Evolutionary conservation across 2,888 invertebrate species (phyloP), one percentile per base, ranked within the genome.

Genomic region (Nemapogon koenigi): DNA sequence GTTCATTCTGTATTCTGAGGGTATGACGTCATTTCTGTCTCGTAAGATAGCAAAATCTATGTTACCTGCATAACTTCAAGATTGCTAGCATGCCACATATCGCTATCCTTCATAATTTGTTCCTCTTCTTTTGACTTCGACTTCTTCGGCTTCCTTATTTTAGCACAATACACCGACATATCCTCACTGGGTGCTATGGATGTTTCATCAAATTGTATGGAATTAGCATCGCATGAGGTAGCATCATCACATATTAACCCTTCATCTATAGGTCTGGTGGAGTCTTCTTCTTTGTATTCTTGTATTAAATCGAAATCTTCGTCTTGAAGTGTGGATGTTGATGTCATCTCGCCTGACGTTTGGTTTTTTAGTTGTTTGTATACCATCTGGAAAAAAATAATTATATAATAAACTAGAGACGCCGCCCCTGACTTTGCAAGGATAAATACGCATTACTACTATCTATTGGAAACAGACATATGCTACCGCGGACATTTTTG

Each of bases 81-180:
- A 35, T 76, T 65, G 38, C 62, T 71, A 0, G 75, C 71, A 26
- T 57, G 55, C 76, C 76, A 78, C 76, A 78, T 78, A 29, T 60
- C 64, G n/a, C 57, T 46, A 16, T 78, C 76, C 6, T 65, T 54
- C 37, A 69, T 13, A 16, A 26, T 35, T 27, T 59, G 60, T 37
- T 53, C 49, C 35, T 62, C 58, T 17, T 63, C 62, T 39, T 57
- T 64, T 0, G 44, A 50, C 36, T 46, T 57, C 22, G 46, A 58
- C 37, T 61, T 69, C 46, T 69, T 71, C 0, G 58, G 59, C 42
- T 67, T 73, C 51, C 68, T 72, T 36, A 65, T 17, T 1, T 62
- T 59, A 0, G 68, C 61, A 38, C 71, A 72, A 44, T 72, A 66
- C 13, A 65, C 56, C 0, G 66, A 65, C 3, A 62, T 43, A 26